These are phyloP conservation scores for Sarcophilus harrisii DNA, from an alignment of 2,797 vertebrate species.

Conservation along the genomic window DNA sequence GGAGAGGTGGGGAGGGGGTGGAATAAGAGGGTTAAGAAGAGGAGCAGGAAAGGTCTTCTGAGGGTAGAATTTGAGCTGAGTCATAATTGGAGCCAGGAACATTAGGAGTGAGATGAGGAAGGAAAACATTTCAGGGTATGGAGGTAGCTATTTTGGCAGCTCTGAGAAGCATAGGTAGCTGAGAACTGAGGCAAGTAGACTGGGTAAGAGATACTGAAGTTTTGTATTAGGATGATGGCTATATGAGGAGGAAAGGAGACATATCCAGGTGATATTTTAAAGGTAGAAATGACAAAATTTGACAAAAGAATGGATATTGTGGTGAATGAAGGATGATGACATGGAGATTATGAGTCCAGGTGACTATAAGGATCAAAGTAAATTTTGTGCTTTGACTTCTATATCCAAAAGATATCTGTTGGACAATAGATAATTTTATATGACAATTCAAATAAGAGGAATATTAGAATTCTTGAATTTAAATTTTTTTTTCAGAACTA, in stretches of 20 bases:
- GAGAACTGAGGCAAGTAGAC: not conserved
- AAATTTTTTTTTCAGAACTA: not conserved
- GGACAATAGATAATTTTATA: not conserved
- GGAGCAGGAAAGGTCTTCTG: not conserved
- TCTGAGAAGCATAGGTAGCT: not conserved
- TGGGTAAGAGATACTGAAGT: not conserved
- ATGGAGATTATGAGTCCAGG: not conserved
- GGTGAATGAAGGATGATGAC: not conserved
- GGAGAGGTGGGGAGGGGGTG: not conserved
- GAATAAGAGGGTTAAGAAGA: not conserved
- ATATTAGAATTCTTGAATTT: not conserved
- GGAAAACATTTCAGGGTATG: not conserved
- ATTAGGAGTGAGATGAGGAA: not conserved
- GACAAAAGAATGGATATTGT: not conserved
- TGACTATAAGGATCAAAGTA: not conserved
- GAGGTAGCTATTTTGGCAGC: not conserved
- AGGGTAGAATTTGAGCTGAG: not conserved
- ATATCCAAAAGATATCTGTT: not conserved
- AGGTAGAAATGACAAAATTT: not conserved
- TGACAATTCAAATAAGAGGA: not conserved
- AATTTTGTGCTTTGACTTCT: not conserved
- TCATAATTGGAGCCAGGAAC: not conserved
- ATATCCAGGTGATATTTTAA: not conserved
- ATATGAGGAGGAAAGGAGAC: not conserved
- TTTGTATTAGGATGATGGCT: not conserved